Percentiles rank a stretch among this genome's conserved stretches.
These are phyloP conservation scores for Pangasius macronema DNA, from an alignment of 2,797 vertebrate species.

Conservation along the genomic window DNA sequence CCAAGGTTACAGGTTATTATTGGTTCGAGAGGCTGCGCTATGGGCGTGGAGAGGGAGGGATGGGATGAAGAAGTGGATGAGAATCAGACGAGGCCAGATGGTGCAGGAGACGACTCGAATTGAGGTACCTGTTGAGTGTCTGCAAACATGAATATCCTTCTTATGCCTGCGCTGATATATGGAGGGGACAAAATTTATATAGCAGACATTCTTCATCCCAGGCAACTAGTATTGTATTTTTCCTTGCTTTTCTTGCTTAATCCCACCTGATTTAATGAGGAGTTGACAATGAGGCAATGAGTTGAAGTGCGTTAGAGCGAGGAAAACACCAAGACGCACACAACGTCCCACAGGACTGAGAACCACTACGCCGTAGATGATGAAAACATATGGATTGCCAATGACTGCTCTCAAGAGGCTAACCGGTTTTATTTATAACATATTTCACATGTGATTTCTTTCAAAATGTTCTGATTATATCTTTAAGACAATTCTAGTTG, in stretches of 20 bases:
- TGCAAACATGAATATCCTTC: conserved; percentile 16
- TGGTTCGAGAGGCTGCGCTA: conserved; percentile 54
- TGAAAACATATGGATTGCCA: conserved; percentile 42
- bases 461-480: conserved; percentile 3
- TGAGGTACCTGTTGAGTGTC: conserved; percentile 42
- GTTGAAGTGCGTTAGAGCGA: conserved; percentile 28
- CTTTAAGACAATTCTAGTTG: neutral
- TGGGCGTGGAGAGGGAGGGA: conserved; percentile 36
- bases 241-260: conserved; percentile 3
- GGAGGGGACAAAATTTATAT: neutral
- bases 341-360: conserved; percentile 19
- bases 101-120: conserved; percentile 38
- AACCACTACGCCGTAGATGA: conserved; percentile 26
- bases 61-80: conserved; percentile 46
- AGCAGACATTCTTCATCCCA: conserved; percentile 2
- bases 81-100: conserved; percentile 48
- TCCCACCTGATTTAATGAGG: conserved; percentile 20
- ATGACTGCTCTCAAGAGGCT: conserved; percentile 27
- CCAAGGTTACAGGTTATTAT: conserved; percentile 64
- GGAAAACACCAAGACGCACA: neutral
- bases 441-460: neutral
- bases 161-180: conserved; percentile 13
- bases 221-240: neutral
- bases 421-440: neutral
- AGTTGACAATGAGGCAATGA: conserved; percentile 29